phyloP scores from a whole-genome alignment of 1,140 invertebrate genomes.

The Brachionus rotundiformis region DNA sequence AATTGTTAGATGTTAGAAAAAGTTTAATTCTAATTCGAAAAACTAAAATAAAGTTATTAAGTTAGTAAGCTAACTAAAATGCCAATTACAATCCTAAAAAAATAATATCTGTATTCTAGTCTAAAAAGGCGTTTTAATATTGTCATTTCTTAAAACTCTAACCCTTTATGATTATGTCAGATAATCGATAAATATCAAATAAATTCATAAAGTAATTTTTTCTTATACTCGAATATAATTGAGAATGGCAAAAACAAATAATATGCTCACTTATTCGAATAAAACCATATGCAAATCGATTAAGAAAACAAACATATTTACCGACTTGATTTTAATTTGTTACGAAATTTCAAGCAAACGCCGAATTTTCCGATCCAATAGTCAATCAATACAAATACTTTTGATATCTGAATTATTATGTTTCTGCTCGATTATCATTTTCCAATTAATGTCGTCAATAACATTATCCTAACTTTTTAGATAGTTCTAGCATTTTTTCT shows the following conservation, averaged over 20 bases:
- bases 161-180: background rate
- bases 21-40: no score
- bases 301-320: slow-evolving; percentile 25
- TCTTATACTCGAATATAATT: background rate
- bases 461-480: background rate
- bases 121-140: background rate
- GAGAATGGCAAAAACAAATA: background rate
- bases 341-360: slow-evolving; percentile 1
- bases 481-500: background rate
- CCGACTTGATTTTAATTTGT: slow-evolving; percentile 13
- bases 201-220: background rate
- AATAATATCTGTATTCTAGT: background rate
- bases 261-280: background rate
- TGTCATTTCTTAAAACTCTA: background rate
- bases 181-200: slow-evolving; percentile 18
- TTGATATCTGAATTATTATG: background rate
- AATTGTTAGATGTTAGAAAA: no score
- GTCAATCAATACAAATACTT: background rate
- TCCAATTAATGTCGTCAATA: background rate
- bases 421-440: background rate
- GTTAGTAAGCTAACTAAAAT: no score
- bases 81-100: background rate
- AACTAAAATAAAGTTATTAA: no score
- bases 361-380: background rate
- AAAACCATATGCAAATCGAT: slow-evolving; percentile 37